These are phyloP conservation scores for Trachelus iudaicus DNA, from an alignment of 2,888 invertebrate species.

Conservation along the genomic window DNA sequence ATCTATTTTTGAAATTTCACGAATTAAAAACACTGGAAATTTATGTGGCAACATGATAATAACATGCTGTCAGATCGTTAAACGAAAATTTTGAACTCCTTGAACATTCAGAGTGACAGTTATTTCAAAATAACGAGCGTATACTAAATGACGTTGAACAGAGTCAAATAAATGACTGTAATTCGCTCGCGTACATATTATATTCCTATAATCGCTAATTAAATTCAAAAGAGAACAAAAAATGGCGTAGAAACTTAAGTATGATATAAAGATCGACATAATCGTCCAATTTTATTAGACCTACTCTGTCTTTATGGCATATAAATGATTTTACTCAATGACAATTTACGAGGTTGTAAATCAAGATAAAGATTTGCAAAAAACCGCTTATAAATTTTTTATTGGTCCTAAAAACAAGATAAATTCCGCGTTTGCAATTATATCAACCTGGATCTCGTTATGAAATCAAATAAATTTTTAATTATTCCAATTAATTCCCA, in stretches of 20 bases:
- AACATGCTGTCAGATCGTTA: background rate
- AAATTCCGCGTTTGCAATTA: background rate
- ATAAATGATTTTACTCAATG: background rate
- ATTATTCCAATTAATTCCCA: background rate
- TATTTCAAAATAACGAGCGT: background rate
- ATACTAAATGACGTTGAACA: background rate
- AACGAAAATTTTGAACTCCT: background rate
- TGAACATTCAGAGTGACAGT: background rate
- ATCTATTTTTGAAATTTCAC: background rate
- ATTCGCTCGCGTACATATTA: background rate
- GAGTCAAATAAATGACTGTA: background rate
- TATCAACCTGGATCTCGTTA: background rate
- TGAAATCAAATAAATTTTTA: background rate
- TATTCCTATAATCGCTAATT: background rate
- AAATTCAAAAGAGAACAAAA: background rate
- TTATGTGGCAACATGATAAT: background rate
- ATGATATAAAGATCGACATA: background rate
- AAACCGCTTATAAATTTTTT: background rate
- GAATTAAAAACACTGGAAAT: background rate
- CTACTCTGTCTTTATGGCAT: background rate
- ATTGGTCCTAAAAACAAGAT: background rate
- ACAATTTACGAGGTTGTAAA: background rate
- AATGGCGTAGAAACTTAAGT: background rate
- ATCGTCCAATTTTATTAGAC: background rate
- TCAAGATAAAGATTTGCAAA: background rate